Base-by-base conservation (phyloP, 2,113 vertebrate species). In the Naja naja region DNA sequence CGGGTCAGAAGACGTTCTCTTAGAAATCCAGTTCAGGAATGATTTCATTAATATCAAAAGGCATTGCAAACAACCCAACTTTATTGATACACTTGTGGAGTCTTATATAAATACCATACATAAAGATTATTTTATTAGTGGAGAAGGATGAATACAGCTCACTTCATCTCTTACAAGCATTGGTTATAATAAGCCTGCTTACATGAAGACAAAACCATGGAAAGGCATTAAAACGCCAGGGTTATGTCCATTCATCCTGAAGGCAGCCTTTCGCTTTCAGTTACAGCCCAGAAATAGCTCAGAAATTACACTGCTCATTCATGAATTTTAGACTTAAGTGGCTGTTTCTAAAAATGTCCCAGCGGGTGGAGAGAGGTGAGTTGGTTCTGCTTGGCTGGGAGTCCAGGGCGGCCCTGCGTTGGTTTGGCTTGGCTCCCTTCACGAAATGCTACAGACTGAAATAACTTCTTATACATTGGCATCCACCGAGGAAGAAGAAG, bases 321-420 rank as follows among this genome's bases (percentile, higher is more conserved):
- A 97, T 96, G 95, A 95, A 95, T 96, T 96, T 95, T 97, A 96
- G 95, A 93, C 95, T 94, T 97, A 97, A 97, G 94, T 97, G 96
- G 96, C 95, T 97, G 94, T 94, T 94, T 97, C 96, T 94, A 97
- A 96, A 97, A 97, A 95, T 95, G 94, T 96, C 95, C 95, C 95
- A 95, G 96, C 94, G 96, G 94, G 94, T 93, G 95, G 94, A 56
- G 94, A 56, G 56, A 92, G 95, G 95, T 96, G 94, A 92, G 74
- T 93, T 94, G 88, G 94, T 97, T 97, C 97, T 97, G 94, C 92
- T 97, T 97, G 97, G 96, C 96, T 0, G 95, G 90, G 92, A 74
- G 89, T 22, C 95, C 93, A 94, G 93, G 96, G 60, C 95, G 96
- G 95, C 96, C 95, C 96, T 97, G 97, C 94, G 94, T 95, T 96